Evolutionary conservation across 2,113 vertebrate species (phyloP), one percentile per base, ranked within the genome.

Genomic region (Melospiza georgiana): DNA sequence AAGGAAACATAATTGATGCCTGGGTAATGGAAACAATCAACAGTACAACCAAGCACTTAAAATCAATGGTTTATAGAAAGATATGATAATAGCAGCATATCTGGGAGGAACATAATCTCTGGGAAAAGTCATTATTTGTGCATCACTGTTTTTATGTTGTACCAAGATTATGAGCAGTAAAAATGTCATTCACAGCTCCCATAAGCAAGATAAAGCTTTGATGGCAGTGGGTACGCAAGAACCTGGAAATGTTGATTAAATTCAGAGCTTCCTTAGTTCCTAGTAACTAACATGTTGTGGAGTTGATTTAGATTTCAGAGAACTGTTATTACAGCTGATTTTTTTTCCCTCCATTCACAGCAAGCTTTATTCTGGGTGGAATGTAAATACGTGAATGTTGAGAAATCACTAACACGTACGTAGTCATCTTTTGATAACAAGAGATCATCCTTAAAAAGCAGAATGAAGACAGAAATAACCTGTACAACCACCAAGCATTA

Each of bases 381-480:
- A 69, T 73, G 91, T 94, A 96, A 95, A 91, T 86, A 81, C 4
- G 31, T 74, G 63, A 41, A 57, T 82, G 37, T 67, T 93, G 84
- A 84, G 77, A 71, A 94, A 88, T 62, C 55, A 44, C 69, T 91
- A 65, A 49, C 28, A 62, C 21, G 0, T 54, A 73, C n/a, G 89
- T 65, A 94, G 83, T 94, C 78, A 76, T 95, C 84, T 78, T 72
- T 65, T 85, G 92, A 49, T 89, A 96, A 90, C 52, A 66, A 81
- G 76, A 66, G 73, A 78, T 87, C 77, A 87, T 79, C 92, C 80
- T 92, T 78, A 51, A 94, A 94, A 91, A 96, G 52, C 80, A 95
- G 92, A 97, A 97, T 94, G 87, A 68, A 95, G 89, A 84, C 93
- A 93, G 80, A 95, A 96, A 96, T 97, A 95, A 93, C 94, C 89